Evolutionary conservation across 2,797 vertebrate species (phyloP), one percentile per base, ranked within the genome.

Genomic region (Enteromius anoplus): DNA sequence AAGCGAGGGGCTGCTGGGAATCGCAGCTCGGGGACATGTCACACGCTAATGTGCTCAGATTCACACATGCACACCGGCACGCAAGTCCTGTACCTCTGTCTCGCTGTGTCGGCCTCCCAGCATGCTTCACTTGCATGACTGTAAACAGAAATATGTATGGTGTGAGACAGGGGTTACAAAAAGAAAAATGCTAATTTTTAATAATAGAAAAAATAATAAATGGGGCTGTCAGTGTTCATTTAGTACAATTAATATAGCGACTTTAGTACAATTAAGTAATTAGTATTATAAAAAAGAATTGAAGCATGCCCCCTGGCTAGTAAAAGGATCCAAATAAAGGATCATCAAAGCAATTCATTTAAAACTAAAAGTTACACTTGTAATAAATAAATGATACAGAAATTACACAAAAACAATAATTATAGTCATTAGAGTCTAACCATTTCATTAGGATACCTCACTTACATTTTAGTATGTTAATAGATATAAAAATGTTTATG

Each of bases 1-100:
- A 82, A 82, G 75, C 55, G 62, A 32, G 40, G 40, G n/a, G 65
- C 64, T 83, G 81, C 26, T 70, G 81, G 68, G 60, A 85, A 66
- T 68, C 75, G 64, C 49, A 68, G 84, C 81, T 83, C 21, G 6
- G 75, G 73, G 81, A 83, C 29, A 70, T 47, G 42, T 77, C 51
- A 76, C 34, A 76, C 10, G 53, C 73, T 83, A 37, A 83, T 69
- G 51, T 9, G 51, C 73, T 77, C 21, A 58, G 23, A 83, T 69
- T 8, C 58, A 34, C 47, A 37, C 64, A 79, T 69, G 37, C 19
- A 79, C 11, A 79, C 62, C 19, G 14, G 45, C 17, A 68, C 3
- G 6, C 3, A 0, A 42, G 26, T 68, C 49, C 29, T 34, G 32
- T 62, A 26, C 40, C 62, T 62, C 62, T 78, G 32, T 69, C 69